Evolutionary conservation across 1,140 invertebrate genomes (phyloP), one percentile per base, ranked within the genome.

Genomic region (Coelopa frigida): DNA sequence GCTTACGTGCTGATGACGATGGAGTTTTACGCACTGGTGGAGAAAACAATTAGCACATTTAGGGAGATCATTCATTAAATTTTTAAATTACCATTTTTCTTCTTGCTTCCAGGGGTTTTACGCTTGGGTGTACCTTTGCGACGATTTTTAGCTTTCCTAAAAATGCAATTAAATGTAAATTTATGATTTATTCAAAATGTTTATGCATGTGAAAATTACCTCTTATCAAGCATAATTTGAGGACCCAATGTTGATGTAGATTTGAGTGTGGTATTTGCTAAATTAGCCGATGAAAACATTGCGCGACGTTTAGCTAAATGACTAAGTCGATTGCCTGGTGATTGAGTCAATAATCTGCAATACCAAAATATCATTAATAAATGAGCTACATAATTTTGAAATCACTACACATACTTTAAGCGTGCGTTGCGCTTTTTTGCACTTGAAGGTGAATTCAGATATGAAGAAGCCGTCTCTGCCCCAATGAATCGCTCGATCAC

Each of bases 251-350:
- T 55, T 42, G 40, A 63, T 35, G 57, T 66, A 8, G 62, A 49
- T 41, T 66, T 68, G 27, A 53, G 53, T 10, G 57, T 61, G 48
- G 58, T 66, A 3, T 59, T 63, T 14, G 57, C 58, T 42, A 69
- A 42, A 51, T 67, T 72, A 4, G 68, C 66, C 26, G 76, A 80
- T 10, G 79, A 81, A 57, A 83, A 82, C 26, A 77, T 77, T 50
- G 74, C 73, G 46, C 78, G 67, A 24, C 81, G 64, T 52, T 72
- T 74, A 3, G 80, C 78, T 40, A 83, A 70, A 55, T 83, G 79
- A 58, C 76, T 82, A 7, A 82, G 64, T 43, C 80, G 70, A 54
- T 78, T 77, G 1, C 79, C 78, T 2, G 81, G 80, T 39, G 79
- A 81, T 59, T 79, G 77, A 7, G 72, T 72, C 7, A 71, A 68